Conservation (phyloP, 2,888 invertebrate genomes). For the Cacoxenus indagator region DNA sequence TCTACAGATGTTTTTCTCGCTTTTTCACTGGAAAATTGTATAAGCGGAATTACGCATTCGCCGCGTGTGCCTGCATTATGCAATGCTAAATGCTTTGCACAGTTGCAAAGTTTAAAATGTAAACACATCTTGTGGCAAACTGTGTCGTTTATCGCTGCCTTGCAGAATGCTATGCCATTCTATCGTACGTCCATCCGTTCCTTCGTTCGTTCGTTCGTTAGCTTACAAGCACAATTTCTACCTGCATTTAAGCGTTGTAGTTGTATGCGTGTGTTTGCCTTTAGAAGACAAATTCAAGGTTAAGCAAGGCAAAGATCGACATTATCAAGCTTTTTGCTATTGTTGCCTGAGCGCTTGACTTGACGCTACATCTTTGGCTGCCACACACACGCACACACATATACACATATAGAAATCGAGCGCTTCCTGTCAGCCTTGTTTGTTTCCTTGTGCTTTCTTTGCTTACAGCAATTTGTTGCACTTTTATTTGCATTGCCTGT, state of each 20-base stretch:
- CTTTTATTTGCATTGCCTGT: slow-evolving; percentile 24
- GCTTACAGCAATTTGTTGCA: slow-evolving; percentile 24
- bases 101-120: slow-evolving; percentile 5
- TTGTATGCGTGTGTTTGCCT: slow-evolving; percentile 17
- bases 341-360: slow-evolving; percentile 2
- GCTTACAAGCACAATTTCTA: slow-evolving; percentile 9
- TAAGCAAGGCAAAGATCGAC: background rate
- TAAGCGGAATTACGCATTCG: slow-evolving; percentile 55
- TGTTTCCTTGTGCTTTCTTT: slow-evolving; percentile 21
- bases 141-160: background rate
- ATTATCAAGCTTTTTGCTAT: slow-evolving; percentile 5
- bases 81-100: background rate
- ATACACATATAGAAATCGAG: no score
- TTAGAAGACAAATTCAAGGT: slow-evolving; percentile 12
- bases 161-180: background rate
- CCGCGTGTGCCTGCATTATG: slow-evolving; percentile 32
- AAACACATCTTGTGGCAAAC: background rate
- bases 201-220: background rate
- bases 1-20: background rate
- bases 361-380: slow-evolving; percentile 14
- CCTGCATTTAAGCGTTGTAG: slow-evolving; percentile 29
- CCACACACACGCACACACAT: background rate
- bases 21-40: no score
- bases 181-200: background rate
- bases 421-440: slow-evolving; percentile 14